Conservation (phyloP, 2,888 invertebrate species). For the Hoplodrina blanda region DNA sequence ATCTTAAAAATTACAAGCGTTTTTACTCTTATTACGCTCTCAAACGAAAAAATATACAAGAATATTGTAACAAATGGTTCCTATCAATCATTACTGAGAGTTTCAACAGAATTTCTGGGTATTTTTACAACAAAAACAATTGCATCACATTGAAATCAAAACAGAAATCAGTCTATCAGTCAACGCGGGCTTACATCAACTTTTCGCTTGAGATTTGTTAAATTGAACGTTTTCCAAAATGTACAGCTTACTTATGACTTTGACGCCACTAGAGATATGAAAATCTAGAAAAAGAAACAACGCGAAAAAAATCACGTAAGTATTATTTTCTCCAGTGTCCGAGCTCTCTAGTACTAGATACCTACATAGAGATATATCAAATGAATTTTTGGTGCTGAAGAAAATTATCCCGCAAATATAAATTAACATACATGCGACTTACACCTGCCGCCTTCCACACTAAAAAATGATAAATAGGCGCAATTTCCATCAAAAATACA, state of each 20-base stretch:
- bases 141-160: conserved; percentile 59
- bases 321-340: neutral
- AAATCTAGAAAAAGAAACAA: neutral
- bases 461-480: no score
- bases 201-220: conserved; percentile 21
- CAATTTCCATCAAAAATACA: neutral
- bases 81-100: conserved; percentile 57
- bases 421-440: no score
- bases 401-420: no score
- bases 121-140: conserved; percentile 64
- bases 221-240: conserved; percentile 25
- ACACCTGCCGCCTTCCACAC: no score
- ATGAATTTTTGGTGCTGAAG: no score
- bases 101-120: conserved; percentile 50
- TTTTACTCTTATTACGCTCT: conserved; percentile 44
- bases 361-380: no score
- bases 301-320: neutral
- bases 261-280: neutral
- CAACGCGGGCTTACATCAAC: conserved; percentile 41
- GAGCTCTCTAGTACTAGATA: no score
- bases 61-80: conserved; percentile 60
- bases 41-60: conserved; percentile 45
- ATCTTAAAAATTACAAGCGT: conserved; percentile 33
- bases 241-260: neutral
- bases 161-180: conserved; percentile 57